Conservation (phyloP, 1,140 invertebrate species). For the Penaeus chinensis region DNA sequence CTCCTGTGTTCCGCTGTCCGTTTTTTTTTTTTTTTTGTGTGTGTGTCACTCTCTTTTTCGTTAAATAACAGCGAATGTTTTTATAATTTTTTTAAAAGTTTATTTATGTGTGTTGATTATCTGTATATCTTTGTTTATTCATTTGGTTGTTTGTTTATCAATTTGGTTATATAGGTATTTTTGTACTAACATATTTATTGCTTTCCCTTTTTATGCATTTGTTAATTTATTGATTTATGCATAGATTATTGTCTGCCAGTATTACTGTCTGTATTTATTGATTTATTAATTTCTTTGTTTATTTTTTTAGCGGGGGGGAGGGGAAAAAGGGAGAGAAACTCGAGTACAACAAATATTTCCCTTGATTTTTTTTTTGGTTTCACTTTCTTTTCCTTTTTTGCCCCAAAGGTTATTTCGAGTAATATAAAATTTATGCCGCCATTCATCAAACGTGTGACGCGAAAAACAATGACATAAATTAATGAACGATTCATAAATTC, state of each 20-base stretch:
- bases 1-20: conserved; percentile 7
- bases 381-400: no score
- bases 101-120: neutral
- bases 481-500: conserved; percentile 61
- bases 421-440: conserved; percentile 53
- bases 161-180: neutral
- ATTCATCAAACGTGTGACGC: conserved; percentile 56
- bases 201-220: neutral
- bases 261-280: no score
- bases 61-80: no score
- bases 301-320: no score
- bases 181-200: neutral
- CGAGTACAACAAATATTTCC: no score
- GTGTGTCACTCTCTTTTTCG: no score
- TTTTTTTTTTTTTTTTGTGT: no score
- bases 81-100: no score
- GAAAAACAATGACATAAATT: conserved; percentile 60
- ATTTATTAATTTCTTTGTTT: no score
- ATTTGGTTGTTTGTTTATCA: neutral
- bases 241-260: no score
- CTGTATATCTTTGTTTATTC: neutral
- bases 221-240: neutral
- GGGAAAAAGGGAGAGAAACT: no score
- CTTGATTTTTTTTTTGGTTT: no score
- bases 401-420: conserved; percentile 22